Evolutionary conservation across 1,140 invertebrate species (phyloP), one percentile per base, ranked within the genome.

Genomic region (Lepidurus packardi): DNA sequence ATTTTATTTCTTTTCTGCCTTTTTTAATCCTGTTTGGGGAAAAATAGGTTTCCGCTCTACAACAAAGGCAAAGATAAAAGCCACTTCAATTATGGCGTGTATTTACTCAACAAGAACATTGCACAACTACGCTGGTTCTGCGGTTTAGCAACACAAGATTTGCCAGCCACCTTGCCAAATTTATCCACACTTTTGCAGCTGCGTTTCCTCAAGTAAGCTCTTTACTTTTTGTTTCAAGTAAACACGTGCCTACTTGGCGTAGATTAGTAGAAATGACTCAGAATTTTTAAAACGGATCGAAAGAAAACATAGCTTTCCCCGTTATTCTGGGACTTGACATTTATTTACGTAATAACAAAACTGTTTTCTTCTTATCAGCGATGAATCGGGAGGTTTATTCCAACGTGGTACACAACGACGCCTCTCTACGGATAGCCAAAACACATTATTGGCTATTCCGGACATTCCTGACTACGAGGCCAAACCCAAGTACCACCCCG

Each of bases 61-160:
- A 88, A 89, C 21, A 89, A 91, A 84, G 90, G 91, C 41, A 92
- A 91, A 84, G 90, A 90, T 82, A 90, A 88, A 84, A 87, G 90
- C 78, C 90, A 90, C 82, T 95, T 91, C 85, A 90, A 90, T 81
- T 94, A 95, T 85, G 94, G 90, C 73, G 92, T 95, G 21, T 95
- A 92, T 84, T 85, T 95, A 24, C 84, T 96, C n/a, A 95, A 95
- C 82, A 94, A 94, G 86, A 94, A 95, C 84, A 92, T 95, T 80
- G 91, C 92, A 74, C 93, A 95, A 84, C 84, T 95, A 43, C 85
- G 92, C 80, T 93, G 90, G 87, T 90, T 90, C 79, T 91, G 90
- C 82, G 90, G 90, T 7, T 85, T 92, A 77, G 86, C 89, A 6
- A 93, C 91, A 1, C 85, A 85, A 25, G 91, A 94, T 84, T 86